Conservation (phyloP, 2,113 vertebrate species). For the Pachycephala philippinensis region DNA sequence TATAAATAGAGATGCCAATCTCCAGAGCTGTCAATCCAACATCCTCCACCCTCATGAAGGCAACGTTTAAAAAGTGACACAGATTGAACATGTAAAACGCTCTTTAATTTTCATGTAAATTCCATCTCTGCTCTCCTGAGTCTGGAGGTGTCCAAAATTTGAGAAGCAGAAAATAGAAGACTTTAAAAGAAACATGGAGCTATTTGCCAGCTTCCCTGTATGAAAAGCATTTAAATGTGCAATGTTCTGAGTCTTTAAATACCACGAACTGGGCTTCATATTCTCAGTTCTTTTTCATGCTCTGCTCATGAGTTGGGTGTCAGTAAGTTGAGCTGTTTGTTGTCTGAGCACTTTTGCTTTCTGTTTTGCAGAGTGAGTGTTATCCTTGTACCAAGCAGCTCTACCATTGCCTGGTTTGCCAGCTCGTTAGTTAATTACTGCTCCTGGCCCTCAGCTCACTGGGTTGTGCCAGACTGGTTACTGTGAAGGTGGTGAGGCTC, state of each 20-base stretch:
- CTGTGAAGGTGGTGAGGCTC: neutral
- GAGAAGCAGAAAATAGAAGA: constrained; percentile 52
- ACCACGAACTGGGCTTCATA: neutral
- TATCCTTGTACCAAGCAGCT: neutral
- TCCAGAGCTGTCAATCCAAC: neutral
- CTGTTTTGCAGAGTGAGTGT: neutral
- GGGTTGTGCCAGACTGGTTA: neutral
- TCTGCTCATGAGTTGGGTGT: neutral
- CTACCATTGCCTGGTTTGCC: neutral
- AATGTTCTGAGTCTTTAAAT: constrained; percentile 12
- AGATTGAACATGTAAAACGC: constrained; percentile 14
- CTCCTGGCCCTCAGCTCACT: neutral
- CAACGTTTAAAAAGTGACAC: constrained; percentile 8
- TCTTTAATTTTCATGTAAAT: constrained; percentile 61
- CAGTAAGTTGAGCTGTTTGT: neutral
- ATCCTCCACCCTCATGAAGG: neutral
- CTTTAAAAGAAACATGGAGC: neutral
- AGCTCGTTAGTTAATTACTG: neutral
- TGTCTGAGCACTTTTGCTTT: neutral
- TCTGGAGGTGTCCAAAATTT: constrained; percentile 53
- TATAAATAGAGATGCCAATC: neutral
- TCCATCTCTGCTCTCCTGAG: constrained; percentile 32
- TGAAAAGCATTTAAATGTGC: constrained; percentile 12
- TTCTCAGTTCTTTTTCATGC: neutral
- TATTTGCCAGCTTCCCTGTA: constrained; percentile 3